Evolutionary conservation across 2,888 invertebrate species (phyloP).

Genomic region (Drosophila falleni): DNA sequence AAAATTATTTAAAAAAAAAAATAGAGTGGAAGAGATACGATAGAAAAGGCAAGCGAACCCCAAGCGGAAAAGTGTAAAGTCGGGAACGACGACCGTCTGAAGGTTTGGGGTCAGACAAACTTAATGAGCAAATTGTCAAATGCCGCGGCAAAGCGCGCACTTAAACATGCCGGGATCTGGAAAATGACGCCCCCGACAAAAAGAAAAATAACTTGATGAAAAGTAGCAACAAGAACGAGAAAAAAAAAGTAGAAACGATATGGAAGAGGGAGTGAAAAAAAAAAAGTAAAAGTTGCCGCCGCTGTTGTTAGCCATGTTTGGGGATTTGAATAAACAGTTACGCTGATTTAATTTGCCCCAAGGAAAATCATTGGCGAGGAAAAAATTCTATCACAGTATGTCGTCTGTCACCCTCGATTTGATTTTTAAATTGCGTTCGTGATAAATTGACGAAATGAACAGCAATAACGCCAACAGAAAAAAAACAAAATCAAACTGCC

Average conservation of each 20-base stretch:
- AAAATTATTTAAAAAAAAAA: conserved; percentile 5
- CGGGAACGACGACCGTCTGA: conserved; percentile 11
- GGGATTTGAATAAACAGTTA: conserved; percentile 84
- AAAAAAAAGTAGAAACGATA: conserved; percentile 12
- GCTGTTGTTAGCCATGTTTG: conserved; percentile 74
- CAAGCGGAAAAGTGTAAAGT: conserved; percentile 12
- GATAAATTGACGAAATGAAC: conserved; percentile 83
- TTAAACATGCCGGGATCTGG: conserved; percentile 71
- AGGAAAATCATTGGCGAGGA: conserved; percentile 51
- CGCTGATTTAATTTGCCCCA: conserved; percentile 83
- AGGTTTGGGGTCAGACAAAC: conserved; percentile 77
- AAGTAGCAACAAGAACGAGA: conserved; percentile 39
- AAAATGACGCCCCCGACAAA: conserved; percentile 38
- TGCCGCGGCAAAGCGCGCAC: conserved; percentile 79
- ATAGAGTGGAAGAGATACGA: conserved; percentile 10
- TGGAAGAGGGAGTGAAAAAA: conserved; percentile 36
- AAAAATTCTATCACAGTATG: conserved; percentile 79
- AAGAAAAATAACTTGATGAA: conserved; percentile 73
- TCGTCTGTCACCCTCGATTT: conserved; percentile 84
- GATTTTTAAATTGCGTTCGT: conserved; percentile 82
- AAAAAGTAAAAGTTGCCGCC: conserved; percentile 59
- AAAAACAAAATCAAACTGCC: background rate
- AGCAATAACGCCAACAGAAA: conserved; percentile 69
- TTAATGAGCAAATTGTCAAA: conserved; percentile 84
- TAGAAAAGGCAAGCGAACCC: conserved; percentile 36